Evolutionary conservation across 2,113 vertebrate species (phyloP).

Genomic region (Bujurquina vittata): DNA sequence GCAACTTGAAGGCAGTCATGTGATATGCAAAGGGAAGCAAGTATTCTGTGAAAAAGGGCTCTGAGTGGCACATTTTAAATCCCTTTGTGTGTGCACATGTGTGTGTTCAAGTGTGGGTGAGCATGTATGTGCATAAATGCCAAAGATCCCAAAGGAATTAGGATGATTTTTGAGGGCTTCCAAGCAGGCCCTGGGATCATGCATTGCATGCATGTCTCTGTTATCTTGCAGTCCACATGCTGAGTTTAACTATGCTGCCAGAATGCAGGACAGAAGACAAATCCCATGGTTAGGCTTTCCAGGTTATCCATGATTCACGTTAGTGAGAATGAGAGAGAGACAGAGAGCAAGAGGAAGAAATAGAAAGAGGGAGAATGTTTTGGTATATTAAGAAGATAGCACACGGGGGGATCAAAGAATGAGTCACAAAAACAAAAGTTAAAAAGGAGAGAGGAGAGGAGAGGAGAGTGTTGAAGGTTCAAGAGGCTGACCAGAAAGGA

Average conservation of each 20-base stretch:
- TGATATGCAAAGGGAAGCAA: constrained; percentile 46
- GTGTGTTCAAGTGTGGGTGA: constrained; percentile 1
- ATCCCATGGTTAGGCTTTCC: constrained; percentile 51
- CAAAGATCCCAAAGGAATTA: constrained; percentile 63
- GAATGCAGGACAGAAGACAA: constrained; percentile 36
- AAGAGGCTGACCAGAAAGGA: constrained; percentile 24
- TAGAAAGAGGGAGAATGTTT: background rate
- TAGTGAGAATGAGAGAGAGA: background rate
- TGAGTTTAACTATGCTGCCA: constrained; percentile 55
- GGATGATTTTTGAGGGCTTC: constrained; percentile 58
- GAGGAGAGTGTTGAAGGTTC: constrained; percentile 16
- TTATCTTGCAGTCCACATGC: constrained; percentile 70
- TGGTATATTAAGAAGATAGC: constrained; percentile 24
- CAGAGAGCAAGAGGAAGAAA: background rate
- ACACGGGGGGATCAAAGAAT: constrained; percentile 4
- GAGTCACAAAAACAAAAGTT: constrained; percentile 21
- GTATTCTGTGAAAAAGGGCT: constrained; percentile 54
- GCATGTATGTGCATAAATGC: constrained; percentile 50
- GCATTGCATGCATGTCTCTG: constrained; percentile 40
- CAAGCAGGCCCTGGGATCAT: constrained; percentile 41
- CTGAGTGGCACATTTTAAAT: constrained; percentile 56
- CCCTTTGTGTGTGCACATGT: constrained; percentile 1
- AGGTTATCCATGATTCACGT: constrained; percentile 56
- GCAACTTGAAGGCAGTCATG: constrained; percentile 7
- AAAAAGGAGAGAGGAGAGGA: background rate